Base-by-base conservation (phyloP, 2,797 vertebrate species). In the Gymnoscopelus braueri region DNA sequence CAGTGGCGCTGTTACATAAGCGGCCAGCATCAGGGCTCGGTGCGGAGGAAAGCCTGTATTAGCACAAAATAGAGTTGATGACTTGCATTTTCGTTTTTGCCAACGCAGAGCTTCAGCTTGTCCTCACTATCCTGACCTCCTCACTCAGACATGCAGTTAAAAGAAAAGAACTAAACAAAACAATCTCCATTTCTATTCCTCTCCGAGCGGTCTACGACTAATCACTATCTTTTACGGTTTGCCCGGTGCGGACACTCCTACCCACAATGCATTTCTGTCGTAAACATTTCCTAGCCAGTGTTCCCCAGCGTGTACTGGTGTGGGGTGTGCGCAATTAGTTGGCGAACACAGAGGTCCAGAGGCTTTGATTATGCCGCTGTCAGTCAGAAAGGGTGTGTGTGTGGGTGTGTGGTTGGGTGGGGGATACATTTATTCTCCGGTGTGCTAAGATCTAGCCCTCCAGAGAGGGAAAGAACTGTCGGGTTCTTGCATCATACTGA, bases 11-110 rank as follows among this genome's bases (percentile, higher is more conserved):
- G 72, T 86, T 84, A 81, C 67, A 69, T 80, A 82, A 85, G 64
- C 11, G n/a, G 56, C 64, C 66, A 64, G 62, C 67, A 52, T 69
- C 14, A 51, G 69, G 72, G 60, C 72, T 76, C 24, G 64, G 62
- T 74, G 55, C 75, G 60, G 69, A 68, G 65, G 66, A 81, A 67
- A 14, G 55, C 71, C 77, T 71, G 81, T 84, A 75, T 71, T 29
- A 63, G 74, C 79, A 82, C 79, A 90, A 87, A 86, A 75, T 69
- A 61, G 63, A 87, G 69, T 90, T 76, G 71, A 91, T 90, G 87
- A 88, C 83, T 85, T 83, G 78, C 78, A 81, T 86, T 87, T 87
- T 86, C 74, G 86, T 75, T 78, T 71, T 65, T 3, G 55, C 72
- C 56, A 74, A 75, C 77, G 70, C 53, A 63, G 72, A 84, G 73